Evolutionary conservation across 1,140 invertebrate genomes (phyloP).

Genomic region (Zelostemma sp.): DNA sequence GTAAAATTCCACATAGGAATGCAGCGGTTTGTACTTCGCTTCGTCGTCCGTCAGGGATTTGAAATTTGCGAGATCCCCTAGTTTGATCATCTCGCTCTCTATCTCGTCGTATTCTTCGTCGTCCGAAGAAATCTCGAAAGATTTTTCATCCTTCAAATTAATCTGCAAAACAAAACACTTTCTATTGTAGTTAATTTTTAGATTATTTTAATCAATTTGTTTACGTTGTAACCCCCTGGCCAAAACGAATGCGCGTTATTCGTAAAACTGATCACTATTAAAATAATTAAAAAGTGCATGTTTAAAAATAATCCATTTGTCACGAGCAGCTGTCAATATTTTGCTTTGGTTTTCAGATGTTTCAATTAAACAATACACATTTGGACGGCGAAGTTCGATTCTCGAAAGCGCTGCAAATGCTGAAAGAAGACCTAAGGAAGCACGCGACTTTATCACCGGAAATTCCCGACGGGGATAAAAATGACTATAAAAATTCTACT

Average conservation of each 20-base stretch:
- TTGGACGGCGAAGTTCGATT: constrained; percentile 58
- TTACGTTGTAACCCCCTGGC: background rate
- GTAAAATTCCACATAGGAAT: constrained; percentile 54
- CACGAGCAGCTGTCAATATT: constrained; percentile 1
- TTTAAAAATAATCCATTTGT: constrained; percentile 29
- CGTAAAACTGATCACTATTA: constrained; percentile 12
- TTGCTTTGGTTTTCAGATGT: constrained; percentile 50
- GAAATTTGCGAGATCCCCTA: constrained; percentile 42
- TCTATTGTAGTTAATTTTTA: background rate
- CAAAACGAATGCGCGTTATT: background rate
- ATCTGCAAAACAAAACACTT: constrained; percentile 25
- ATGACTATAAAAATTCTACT: constrained; percentile 31
- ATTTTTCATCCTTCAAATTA: constrained; percentile 41
- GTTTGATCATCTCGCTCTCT: constrained; percentile 59
- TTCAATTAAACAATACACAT: constrained; percentile 50
- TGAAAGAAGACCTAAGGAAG: constrained; percentile 48
- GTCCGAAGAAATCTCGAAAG: constrained; percentile 49
- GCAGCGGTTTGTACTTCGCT: constrained; percentile 50
- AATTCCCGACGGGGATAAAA: constrained; percentile 19
- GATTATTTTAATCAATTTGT: background rate
- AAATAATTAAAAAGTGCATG: constrained; percentile 5
- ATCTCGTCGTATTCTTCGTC: constrained; percentile 52
- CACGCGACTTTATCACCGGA: constrained; percentile 17
- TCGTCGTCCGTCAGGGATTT: constrained; percentile 37
- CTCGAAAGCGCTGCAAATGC: constrained; percentile 52